These are phyloP conservation scores for Chrysocyon brachyurus DNA, from an alignment of 2,797 vertebrate genomes.

Conservation along the genomic window DNA sequence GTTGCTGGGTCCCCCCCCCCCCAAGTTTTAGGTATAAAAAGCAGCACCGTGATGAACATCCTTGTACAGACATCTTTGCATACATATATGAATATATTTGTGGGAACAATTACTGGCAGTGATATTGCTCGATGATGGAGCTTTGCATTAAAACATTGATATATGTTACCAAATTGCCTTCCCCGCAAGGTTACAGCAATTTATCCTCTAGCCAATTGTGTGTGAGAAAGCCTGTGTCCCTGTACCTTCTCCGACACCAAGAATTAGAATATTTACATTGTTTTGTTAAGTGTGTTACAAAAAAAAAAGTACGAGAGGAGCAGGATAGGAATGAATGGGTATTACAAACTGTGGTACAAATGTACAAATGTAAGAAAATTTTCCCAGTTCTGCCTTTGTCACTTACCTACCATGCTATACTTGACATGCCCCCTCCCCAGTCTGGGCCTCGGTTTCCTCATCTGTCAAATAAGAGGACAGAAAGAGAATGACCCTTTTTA, in stretches of 20 bases:
- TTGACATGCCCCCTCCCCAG: neutral
- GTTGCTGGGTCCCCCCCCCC: accelerated
- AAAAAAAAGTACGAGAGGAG: neutral
- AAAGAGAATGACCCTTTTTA: neutral
- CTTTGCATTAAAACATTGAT: neutral
- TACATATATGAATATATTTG: neutral
- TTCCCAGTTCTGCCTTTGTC: neutral
- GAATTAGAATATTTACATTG: neutral
- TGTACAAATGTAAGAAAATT: neutral
- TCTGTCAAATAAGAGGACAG: neutral
- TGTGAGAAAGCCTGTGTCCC: neutral
- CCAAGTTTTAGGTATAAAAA: neutral
- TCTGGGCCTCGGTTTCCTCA: neutral
- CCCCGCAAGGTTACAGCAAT: too few species aligned
- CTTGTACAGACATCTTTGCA: neutral
- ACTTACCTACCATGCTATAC: neutral
- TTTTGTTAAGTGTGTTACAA: neutral
- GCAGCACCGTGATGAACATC: neutral
- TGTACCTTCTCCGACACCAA: neutral
- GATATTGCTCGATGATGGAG: neutral
- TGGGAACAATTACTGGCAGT: neutral
- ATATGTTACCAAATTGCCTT: neutral
- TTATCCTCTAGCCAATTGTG: too few species aligned
- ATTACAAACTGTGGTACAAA: neutral
- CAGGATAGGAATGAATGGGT: too few species aligned